Conservation (phyloP, 2,797 vertebrate genomes). For the Coregonus ussuriensis region DNA sequence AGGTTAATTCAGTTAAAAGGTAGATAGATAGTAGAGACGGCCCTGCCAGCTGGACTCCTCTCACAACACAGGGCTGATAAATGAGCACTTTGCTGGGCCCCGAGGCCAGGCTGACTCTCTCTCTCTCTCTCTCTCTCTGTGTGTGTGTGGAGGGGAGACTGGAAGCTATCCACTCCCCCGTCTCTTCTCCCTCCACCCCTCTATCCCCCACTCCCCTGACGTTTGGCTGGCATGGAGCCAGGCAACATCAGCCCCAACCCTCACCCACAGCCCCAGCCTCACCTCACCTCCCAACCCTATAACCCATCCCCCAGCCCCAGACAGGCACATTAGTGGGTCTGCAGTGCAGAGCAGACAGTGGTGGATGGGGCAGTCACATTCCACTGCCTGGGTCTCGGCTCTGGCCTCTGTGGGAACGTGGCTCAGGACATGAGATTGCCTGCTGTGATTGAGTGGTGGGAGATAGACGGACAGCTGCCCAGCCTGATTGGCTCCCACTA, state of each 20-base stretch:
- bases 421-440: slow-evolving; percentile 42
- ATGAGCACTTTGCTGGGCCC: slow-evolving; percentile 65
- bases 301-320: slow-evolving; percentile 47
- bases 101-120: slow-evolving; percentile 12
- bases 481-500: slow-evolving; percentile 58
- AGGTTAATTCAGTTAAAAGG: slow-evolving; percentile 90
- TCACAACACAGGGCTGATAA: slow-evolving; percentile 80
- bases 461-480: slow-evolving; percentile 32
- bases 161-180: slow-evolving; percentile 66
- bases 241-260: slow-evolving; percentile 52
- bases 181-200: slow-evolving; percentile 34
- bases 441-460: slow-evolving; percentile 54
- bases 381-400: neutral
- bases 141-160: slow-evolving; percentile 44
- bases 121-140: slow-evolving; percentile 61
- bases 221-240: slow-evolving; percentile 70
- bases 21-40: slow-evolving; percentile 67
- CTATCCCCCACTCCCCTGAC: slow-evolving; percentile 51
- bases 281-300: slow-evolving; percentile 46
- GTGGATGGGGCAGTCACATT: slow-evolving; percentile 47
- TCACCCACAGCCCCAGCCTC: slow-evolving; percentile 19
- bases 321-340: slow-evolving; percentile 65
- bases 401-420: slow-evolving; percentile 54
- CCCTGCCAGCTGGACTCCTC: slow-evolving; percentile 80
- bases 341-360: slow-evolving; percentile 30